Conservation (phyloP, 2,888 invertebrate genomes). For the Luffia ferchaultella region DNA sequence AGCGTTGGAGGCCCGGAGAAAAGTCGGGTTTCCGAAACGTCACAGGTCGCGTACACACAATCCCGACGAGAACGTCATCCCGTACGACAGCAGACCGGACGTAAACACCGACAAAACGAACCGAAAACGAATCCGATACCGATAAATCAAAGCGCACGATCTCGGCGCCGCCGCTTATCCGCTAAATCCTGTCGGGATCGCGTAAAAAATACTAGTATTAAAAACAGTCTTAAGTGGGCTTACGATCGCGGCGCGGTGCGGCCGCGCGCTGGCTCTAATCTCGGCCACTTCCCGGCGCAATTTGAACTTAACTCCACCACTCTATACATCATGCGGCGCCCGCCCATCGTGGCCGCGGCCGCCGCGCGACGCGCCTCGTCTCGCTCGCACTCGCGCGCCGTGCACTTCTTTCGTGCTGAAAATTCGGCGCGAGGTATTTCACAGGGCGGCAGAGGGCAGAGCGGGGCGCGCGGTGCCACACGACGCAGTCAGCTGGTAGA, state of each 20-base stretch:
- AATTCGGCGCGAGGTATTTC: conserved; percentile 16
- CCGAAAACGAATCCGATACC: conserved; percentile 49
- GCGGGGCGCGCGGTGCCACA: conserved; percentile 31
- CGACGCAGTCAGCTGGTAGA: conserved; percentile 62
- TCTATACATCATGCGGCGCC: conserved; percentile 73
- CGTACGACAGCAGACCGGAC: conserved; percentile 17
- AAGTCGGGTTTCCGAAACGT: neutral
- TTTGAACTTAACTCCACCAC: conserved; percentile 78
- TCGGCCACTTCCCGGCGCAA: conserved; percentile 79
- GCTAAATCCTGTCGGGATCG: conserved; percentile 65
- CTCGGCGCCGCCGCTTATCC: conserved; percentile 60
- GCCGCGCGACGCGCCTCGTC: conserved; percentile 10
- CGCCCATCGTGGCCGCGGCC: conserved; percentile 41
- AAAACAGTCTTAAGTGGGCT: conserved; percentile 77
- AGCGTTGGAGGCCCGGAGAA: neutral
- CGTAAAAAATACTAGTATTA: conserved; percentile 75
- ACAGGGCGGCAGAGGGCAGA: conserved; percentile 26
- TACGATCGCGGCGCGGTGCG: conserved; percentile 70
- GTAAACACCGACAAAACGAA: conserved; percentile 59
- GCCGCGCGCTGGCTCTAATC: conserved; percentile 73
- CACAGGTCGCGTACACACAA: neutral
- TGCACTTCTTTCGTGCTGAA: conserved; percentile 30
- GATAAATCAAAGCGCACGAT: conserved; percentile 65
- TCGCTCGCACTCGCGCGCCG: conserved; percentile 29
- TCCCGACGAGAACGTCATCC: neutral